Evolutionary conservation across 2,113 vertebrate species (phyloP), one percentile per base, ranked within the genome.

Genomic region (Platysteira castanea): DNA sequence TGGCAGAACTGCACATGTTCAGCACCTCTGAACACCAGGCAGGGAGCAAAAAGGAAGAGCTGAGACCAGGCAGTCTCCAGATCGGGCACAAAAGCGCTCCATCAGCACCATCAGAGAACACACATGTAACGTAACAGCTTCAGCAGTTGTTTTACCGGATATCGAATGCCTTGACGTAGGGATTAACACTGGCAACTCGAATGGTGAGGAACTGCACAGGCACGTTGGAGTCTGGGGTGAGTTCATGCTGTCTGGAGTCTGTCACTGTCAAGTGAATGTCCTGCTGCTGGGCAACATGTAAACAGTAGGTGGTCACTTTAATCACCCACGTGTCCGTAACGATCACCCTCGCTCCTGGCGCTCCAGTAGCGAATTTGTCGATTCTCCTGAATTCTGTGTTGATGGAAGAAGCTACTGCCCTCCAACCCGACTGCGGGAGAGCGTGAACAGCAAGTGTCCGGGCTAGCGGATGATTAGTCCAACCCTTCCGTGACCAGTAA

Each of bases 291-390:
- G 98, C 99, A 68, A 99, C 96, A 0, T 98, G 93, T 59, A 99
- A 97, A 15, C 93, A 92, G 78, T 99, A 99, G 3, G 99, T 98
- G 78, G 99, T 98, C 90, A 99, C 99, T 97, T 99, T 98, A 95
- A 99, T 98, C 78, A 99, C 98, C 99, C 99, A 99, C 1, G 98
- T 98, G 97, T 99, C 99, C 0, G 99, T 99, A 28, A 99, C 98
- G 0, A 99, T 98, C 37, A 99, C 98, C 37, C 99, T 97, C 0
- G 99, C 99, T 46, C 98, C 99, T 1, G 98, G 98, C 0, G 97
- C 98, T 20, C 99, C 99, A 0, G 98, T 98, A 13, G 99, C 98
- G 87, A 99, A 99, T 96, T 99, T 99, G 86, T 99, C 99, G 0
- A 99, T 99, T 76, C 98, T 98, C 28, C 99, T 98, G 89, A 99